phyloP scores from a whole-genome alignment of 2,797 vertebrate genomes.

The Semaprochilodus insignis region DNA sequence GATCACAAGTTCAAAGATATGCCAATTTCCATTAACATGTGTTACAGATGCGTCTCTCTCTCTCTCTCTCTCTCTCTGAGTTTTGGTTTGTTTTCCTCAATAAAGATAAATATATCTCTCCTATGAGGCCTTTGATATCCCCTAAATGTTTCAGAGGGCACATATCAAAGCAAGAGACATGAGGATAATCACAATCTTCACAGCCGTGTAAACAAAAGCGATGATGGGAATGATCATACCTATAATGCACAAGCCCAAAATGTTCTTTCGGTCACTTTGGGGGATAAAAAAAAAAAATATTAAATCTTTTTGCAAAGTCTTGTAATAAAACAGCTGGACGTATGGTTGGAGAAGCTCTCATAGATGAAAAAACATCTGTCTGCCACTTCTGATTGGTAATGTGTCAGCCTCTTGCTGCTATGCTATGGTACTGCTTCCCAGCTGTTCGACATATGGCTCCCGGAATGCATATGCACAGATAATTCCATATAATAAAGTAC shows the following conservation, averaged over 20 bases:
- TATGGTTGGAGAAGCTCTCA: slow-evolving; percentile 34
- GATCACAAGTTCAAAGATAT: slow-evolving; percentile 55
- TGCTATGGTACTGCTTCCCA: slow-evolving; percentile 46
- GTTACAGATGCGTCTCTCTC: slow-evolving; percentile 4
- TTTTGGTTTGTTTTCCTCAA: not conserved
- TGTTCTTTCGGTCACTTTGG: not conserved
- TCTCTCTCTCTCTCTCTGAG: not conserved
- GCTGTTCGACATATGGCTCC: slow-evolving; percentile 55
- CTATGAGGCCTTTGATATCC: not conserved
- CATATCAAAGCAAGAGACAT: not conserved
- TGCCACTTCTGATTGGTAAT: slow-evolving; percentile 59
- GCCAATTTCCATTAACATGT: slow-evolving; percentile 48
- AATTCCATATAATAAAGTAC: slow-evolving; percentile 46
- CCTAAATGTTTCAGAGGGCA: not conserved
- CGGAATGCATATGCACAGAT: slow-evolving; percentile 51
- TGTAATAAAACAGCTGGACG: slow-evolving; percentile 49
- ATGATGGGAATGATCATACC: slow-evolving; percentile 9
- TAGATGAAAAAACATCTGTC: slow-evolving; percentile 60
- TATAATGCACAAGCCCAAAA: not conserved
- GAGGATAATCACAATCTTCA: not conserved
- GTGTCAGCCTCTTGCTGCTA: slow-evolving; percentile 49
- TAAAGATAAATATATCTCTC: slow-evolving; percentile 3
- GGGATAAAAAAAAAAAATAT: slow-evolving; percentile 1
- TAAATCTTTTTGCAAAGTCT: slow-evolving; percentile 26
- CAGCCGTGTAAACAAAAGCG: not conserved